phyloP scores from a whole-genome alignment of 2,113 vertebrate genomes.

The Cyanocitta stelleri region DNA sequence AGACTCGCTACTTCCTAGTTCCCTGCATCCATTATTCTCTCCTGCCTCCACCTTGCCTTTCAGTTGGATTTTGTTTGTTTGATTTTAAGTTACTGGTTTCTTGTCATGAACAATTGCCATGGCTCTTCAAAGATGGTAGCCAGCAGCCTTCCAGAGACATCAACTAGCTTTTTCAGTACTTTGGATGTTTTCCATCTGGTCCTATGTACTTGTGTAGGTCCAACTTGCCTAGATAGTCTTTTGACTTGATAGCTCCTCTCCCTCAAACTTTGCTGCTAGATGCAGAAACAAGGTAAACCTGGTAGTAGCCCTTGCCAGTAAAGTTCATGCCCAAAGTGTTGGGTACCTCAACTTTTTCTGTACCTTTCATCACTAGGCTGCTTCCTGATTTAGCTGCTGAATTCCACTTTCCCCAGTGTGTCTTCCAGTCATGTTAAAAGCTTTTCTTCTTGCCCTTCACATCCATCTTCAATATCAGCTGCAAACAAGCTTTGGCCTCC shows the following conservation, averaged over 20 bases:
- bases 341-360: background rate
- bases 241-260: background rate
- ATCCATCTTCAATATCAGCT: background rate
- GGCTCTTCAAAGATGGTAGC: background rate
- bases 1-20: background rate
- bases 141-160: background rate
- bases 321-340: background rate
- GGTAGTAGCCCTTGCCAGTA: background rate
- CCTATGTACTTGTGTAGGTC: accelerated
- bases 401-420: background rate
- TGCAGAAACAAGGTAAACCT: background rate
- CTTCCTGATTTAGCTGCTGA: background rate
- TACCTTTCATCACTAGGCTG: background rate
- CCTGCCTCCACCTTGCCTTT: background rate
- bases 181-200: background rate
- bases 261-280: background rate
- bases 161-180: background rate
- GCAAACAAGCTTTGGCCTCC: background rate
- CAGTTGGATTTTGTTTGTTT: background rate
- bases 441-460: background rate
- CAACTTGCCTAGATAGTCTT: background rate
- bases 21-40: background rate
- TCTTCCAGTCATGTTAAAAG: background rate
- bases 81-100: background rate
- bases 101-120: background rate